phyloP scores from a whole-genome alignment of 1,140 invertebrate genomes.

The Apis dorsata region DNA sequence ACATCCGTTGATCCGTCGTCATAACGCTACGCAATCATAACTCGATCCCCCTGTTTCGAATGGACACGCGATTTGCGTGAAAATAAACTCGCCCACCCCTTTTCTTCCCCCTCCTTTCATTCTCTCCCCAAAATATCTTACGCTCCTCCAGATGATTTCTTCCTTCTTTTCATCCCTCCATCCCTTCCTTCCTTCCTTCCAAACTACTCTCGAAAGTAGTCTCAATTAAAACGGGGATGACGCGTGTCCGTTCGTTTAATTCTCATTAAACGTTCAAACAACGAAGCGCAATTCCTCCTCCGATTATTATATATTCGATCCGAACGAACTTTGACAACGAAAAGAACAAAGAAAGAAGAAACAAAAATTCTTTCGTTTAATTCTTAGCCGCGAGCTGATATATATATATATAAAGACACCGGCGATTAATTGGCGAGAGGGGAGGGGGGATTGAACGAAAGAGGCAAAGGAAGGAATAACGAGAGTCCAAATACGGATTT shows the following conservation, averaged over 20 bases:
- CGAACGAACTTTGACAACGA: not conserved
- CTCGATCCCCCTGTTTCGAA: too few relatives aligned
- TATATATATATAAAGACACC: constrained; percentile 40
- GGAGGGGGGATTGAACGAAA: constrained; percentile 32
- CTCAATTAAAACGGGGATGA: not conserved
- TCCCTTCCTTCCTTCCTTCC: too few relatives aligned
- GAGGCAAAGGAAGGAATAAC: constrained; percentile 52
- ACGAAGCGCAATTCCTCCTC: not conserved
- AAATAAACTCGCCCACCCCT: constrained; percentile 1
- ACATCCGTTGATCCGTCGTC: constrained; percentile 60
- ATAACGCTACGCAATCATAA: not conserved
- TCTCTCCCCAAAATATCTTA: too few relatives aligned
- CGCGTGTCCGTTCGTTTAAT: not conserved
- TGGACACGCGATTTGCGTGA: not conserved
- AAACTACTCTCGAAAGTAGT: not conserved
- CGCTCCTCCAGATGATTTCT: too few relatives aligned
- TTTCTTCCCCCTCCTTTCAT: too few relatives aligned
- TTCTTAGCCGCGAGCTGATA: not conserved
- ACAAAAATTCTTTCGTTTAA: constrained; percentile 22
- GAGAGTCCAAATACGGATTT: constrained; percentile 73
- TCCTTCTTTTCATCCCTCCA: too few relatives aligned
- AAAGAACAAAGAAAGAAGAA: not conserved
- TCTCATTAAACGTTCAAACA: not conserved
- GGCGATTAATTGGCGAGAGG: constrained; percentile 56
- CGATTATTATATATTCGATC: not conserved